phyloP scores from a whole-genome alignment of 2,888 invertebrate species.

The Seira sanloemensis region DNA sequence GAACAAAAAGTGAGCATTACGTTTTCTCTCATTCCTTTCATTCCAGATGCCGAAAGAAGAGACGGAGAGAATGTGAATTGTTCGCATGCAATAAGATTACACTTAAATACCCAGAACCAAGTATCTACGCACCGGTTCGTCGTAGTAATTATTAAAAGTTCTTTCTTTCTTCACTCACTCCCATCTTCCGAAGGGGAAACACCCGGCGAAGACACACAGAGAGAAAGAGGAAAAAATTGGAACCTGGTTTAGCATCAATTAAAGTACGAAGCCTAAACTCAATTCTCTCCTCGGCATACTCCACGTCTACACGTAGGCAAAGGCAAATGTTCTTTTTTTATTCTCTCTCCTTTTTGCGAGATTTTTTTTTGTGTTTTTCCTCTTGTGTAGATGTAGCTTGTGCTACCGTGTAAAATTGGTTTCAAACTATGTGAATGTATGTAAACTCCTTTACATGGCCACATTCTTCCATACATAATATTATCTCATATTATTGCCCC shows the following conservation, averaged over 20 bases:
- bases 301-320: background rate
- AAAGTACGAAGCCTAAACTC: background rate
- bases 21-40: background rate
- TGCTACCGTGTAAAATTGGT: conserved; percentile 18
- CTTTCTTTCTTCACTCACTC: background rate
- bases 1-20: background rate
- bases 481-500: background rate
- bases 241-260: conserved; percentile 12
- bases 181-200: background rate
- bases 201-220: background rate
- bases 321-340: background rate
- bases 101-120: background rate
- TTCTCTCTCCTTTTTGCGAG: too few relatives aligned
- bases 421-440: background rate
- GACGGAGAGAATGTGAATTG: background rate
- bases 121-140: background rate
- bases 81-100: background rate
- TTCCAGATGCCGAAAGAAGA: background rate
- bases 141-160: background rate
- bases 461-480: conserved; percentile 7
- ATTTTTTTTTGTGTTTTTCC: background rate
- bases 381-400: background rate
- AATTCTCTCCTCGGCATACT: background rate
- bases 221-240: conserved; percentile 2
- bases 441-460: conserved; percentile 12